Evolutionary conservation across 2,113 vertebrate species (phyloP), one percentile per base, ranked within the genome.

Genomic region (Ellobius talpinus): DNA sequence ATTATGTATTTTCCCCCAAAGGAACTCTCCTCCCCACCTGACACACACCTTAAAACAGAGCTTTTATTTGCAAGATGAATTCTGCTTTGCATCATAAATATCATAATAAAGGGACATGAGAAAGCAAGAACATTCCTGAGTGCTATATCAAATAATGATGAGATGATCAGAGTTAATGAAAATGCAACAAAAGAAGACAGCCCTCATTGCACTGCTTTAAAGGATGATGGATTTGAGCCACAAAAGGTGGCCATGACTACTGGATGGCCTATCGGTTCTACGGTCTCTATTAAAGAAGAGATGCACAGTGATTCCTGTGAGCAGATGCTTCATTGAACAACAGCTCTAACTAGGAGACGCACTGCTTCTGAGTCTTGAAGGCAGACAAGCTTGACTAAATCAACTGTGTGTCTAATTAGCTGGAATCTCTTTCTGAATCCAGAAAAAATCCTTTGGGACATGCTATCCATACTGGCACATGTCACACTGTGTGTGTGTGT

Each of bases 151-250:
- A 96, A 96, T 70, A 90, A n/a, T 77, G 74, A 87, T 73, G 72
- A 96, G 65, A 93, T 95, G 50, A 96, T 94, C 89, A 94, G 74
- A 91, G 87, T 91, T 97, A 90, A 96, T 93, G 90, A 97, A 97
- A 92, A 95, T 82, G 61, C 65, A 94, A 88, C 82, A 65, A 73
- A 95, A 86, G 72, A 85, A 55, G n/a, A 89, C 17, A 73, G 77
- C 39, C 76, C 29, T 77, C 17, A 23, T 33, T 85, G 65, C 24
- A 31, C 10, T 76, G 85, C 13, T 91, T 84, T 92, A 93, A 93
- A 95, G 92, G 85, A 87, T 70, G 50, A 95, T 91, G 58, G 50
- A 73, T 93, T 94, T 90, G 70, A 31, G 84, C 39, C 63, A 66
- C 70, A 95, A 92, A 95, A 95, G 63, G 89, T 55, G 90, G 84